These are phyloP conservation scores for Clitarchus hookeri DNA, from an alignment of 2,888 invertebrate species.

Conservation along the genomic window DNA sequence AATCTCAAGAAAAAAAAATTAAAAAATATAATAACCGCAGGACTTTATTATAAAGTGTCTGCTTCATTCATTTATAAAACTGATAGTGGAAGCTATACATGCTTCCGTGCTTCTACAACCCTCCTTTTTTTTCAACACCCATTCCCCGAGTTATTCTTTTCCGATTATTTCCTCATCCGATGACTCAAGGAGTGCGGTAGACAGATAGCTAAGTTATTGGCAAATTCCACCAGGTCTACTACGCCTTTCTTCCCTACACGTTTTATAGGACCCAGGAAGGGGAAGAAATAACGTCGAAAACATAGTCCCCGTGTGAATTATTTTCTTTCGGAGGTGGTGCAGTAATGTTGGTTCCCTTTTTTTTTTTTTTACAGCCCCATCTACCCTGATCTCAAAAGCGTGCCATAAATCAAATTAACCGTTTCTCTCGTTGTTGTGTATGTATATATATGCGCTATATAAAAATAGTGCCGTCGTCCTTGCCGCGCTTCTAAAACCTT, in stretches of 20 bases:
- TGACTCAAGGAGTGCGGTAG: slow-evolving; percentile 7
- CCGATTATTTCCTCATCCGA: background rate
- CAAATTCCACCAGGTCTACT: background rate
- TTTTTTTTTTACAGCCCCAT: background rate
- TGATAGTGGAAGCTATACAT: too few relatives aligned
- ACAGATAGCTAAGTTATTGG: slow-evolving; percentile 2
- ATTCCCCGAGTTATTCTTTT: background rate
- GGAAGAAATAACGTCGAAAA: background rate
- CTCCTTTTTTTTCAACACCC: background rate
- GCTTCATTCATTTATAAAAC: too few relatives aligned
- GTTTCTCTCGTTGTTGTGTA: background rate
- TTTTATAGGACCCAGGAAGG: background rate
- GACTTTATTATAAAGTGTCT: too few relatives aligned
- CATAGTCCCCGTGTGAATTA: background rate
- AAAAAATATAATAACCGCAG: too few relatives aligned
- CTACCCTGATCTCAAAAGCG: background rate
- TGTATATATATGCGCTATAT: background rate
- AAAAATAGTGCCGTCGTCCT: background rate
- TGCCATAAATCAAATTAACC: slow-evolving; percentile 10
- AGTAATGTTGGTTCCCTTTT: background rate
- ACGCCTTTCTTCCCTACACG: background rate
- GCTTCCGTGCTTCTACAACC: too few relatives aligned
- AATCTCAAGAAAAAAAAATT: too few relatives aligned
- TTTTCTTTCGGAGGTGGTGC: background rate
- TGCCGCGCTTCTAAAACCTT: background rate